These are phyloP conservation scores for Archaeoteleia sp. DNA, from an alignment of 2,888 invertebrate species.

Conservation along the genomic window DNA sequence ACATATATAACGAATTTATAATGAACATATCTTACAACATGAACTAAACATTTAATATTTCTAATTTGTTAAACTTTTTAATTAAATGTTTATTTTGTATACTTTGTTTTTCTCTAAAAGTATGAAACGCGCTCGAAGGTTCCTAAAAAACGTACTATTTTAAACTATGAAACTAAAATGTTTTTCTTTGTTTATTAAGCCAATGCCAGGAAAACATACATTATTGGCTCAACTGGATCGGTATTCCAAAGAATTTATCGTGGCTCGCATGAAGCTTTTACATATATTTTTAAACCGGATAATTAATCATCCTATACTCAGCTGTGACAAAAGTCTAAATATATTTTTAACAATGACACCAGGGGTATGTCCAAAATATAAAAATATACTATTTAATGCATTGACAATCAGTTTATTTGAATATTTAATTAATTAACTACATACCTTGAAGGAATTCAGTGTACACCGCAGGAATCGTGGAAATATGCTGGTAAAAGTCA, in stretches of 20 bases:
- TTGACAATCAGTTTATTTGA: conserved; percentile 12
- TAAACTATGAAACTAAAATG: no score
- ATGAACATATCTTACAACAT: no score
- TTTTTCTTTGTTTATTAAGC: no score
- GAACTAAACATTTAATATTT: no score
- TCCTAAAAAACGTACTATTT: no score
- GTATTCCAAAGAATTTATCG: conserved; percentile 83
- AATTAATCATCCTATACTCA: conserved; percentile 82
- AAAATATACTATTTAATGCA: background rate
- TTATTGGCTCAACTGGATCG: conserved; percentile 81
- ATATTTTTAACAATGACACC: conserved; percentile 82
- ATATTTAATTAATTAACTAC: background rate
- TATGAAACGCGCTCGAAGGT: no score
- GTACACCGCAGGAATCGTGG: conserved; percentile 79
- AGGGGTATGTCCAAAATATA: conserved; percentile 74
- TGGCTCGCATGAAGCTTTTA: conserved; percentile 80
- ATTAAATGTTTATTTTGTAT: no score
- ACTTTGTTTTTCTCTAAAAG: no score
- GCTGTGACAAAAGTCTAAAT: conserved; percentile 80
- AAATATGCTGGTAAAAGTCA: conserved; percentile 77
- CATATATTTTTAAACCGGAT: conserved; percentile 81
- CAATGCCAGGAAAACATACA: conserved; percentile 83
- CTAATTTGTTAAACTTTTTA: no score
- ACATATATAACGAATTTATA: no score
- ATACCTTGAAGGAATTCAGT: conserved; percentile 78